A percentile compares a stretch with the other conserved stretches of the same genome.
phyloP scores from a whole-genome alignment of 2,113 vertebrate genomes.

The Gnathonemus echidnorhynchus region DNA sequence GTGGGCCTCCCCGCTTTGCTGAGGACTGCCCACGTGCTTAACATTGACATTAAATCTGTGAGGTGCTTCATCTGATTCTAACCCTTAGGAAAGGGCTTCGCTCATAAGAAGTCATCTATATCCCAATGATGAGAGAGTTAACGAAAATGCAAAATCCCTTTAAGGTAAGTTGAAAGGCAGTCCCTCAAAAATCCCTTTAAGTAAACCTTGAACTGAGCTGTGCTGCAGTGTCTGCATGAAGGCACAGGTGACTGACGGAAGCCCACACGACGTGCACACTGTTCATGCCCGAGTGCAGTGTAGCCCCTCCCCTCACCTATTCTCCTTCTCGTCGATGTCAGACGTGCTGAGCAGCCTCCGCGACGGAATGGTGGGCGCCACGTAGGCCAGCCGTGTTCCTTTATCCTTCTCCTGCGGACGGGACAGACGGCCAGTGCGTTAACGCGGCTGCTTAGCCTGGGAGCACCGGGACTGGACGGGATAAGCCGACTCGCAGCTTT shows the following conservation, averaged over 20 bases:
- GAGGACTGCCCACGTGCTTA: background rate
- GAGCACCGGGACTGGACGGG: background rate
- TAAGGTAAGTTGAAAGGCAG: background rate
- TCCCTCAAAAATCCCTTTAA: background rate
- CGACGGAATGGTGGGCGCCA: constrained; percentile 83
- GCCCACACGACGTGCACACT: constrained; percentile 40
- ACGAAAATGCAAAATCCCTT: background rate
- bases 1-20: background rate
- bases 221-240: background rate
- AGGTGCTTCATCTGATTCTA: background rate
- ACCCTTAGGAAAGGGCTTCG: background rate
- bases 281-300: background rate
- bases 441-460: background rate
- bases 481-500: background rate
- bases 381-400: constrained; percentile 83
- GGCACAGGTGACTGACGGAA: background rate
- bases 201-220: background rate
- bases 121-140: background rate
- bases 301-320: constrained; percentile 69
- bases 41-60: background rate
- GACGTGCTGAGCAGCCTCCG: constrained; percentile 88
- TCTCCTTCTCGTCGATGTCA: constrained; percentile 96
- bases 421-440: background rate
- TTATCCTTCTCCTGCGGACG: constrained; percentile 83
- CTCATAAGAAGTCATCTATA: background rate